Percentiles rank a stretch among this genome's conserved stretches.
Evolutionary conservation across 2,797 vertebrate species (phyloP).

Genomic region (Anniella stebbinsi): DNA sequence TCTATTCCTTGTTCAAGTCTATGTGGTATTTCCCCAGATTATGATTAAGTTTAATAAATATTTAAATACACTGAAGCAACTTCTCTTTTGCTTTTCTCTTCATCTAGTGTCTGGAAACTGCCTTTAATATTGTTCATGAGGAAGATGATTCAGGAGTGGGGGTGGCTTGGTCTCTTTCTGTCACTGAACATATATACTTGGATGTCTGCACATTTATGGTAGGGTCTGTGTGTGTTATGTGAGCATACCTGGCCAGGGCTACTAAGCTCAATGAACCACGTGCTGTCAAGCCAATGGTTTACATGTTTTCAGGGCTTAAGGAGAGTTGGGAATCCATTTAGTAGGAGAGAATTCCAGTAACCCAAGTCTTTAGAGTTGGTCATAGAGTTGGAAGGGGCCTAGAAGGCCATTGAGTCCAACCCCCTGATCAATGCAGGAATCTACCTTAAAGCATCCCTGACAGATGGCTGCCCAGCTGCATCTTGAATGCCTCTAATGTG

Average conservation of each 20-base stretch:
- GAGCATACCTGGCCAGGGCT: neutral
- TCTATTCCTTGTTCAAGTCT: neutral
- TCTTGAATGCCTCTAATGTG: too few relatives aligned
- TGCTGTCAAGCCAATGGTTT: too few relatives aligned
- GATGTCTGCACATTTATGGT: too few relatives aligned
- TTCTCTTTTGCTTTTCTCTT: neutral
- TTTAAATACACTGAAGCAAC: neutral
- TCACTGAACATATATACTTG: too few relatives aligned
- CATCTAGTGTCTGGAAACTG: neutral
- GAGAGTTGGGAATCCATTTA: neutral
- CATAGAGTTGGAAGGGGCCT: too few relatives aligned
- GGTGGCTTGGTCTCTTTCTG: neutral
- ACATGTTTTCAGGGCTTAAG: neutral
- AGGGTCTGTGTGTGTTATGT: neutral
- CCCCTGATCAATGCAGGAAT: too few relatives aligned
- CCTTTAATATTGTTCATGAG: neutral
- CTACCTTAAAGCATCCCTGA: too few relatives aligned
- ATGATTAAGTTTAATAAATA: slow-evolving; percentile 28
- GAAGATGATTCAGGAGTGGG: neutral
- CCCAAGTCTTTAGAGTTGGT: neutral
- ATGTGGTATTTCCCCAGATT: neutral
- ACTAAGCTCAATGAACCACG: neutral
- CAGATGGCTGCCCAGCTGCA: too few relatives aligned
- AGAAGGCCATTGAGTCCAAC: too few relatives aligned
- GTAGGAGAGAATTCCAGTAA: neutral